Evolutionary conservation across 2,797 vertebrate species (phyloP).

Genomic region (Lepilemur ruficaudatus): DNA sequence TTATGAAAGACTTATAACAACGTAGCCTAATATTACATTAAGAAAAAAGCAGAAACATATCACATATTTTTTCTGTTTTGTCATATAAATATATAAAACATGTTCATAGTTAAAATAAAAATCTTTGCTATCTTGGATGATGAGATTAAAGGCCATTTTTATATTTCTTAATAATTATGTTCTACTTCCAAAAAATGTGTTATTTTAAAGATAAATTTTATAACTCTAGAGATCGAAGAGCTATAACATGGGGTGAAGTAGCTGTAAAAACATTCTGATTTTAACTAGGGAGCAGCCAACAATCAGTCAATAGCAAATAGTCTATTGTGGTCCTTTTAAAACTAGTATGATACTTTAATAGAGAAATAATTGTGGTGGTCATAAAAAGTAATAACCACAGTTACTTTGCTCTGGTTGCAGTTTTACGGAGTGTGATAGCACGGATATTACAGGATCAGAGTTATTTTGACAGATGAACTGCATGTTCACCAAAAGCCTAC

Average conservation of each 20-base stretch:
- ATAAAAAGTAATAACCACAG: background rate
- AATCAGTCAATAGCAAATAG: background rate
- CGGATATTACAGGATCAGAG: background rate
- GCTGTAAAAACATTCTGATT: background rate
- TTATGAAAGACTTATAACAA: background rate
- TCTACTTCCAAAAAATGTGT: background rate
- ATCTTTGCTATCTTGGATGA: background rate
- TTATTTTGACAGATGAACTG: background rate
- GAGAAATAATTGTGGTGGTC: background rate
- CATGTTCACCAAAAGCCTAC: background rate
- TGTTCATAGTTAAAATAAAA: background rate
- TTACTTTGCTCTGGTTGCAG: background rate
- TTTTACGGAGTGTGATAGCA: too few species aligned
- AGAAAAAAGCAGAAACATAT: background rate
- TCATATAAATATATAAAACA: background rate
- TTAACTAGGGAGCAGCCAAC: background rate
- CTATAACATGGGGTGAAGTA: background rate
- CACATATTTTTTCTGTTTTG: background rate
- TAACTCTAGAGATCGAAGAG: background rate
- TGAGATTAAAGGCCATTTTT: background rate
- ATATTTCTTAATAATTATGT: background rate
- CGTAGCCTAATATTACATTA: background rate
- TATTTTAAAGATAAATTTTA: background rate
- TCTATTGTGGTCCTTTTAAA: background rate
- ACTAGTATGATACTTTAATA: background rate